Conservation (phyloP, 2,888 invertebrate species). For the Phytoseiulus persimilis region DNA sequence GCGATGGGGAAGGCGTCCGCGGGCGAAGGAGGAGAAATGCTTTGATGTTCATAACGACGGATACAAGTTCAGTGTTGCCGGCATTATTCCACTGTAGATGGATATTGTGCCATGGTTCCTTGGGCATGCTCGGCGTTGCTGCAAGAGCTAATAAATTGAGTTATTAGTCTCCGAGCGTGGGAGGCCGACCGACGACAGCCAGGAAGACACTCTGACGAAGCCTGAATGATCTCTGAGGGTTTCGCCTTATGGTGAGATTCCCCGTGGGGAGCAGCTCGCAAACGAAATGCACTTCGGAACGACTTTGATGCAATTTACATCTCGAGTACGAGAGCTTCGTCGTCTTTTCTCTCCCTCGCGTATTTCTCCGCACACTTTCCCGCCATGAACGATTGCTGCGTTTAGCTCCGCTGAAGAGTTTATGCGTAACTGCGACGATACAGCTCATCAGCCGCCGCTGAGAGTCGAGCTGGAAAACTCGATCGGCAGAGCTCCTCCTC, state of each 20-base stretch:
- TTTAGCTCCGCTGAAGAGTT: no score
- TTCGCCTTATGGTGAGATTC: neutral
- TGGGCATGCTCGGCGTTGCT: neutral
- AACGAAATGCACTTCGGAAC: no score
- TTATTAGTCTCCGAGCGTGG: neutral
- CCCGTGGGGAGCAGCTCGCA: neutral
- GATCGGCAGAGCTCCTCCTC: neutral
- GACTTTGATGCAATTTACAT: no score
- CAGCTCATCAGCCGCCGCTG: no score
- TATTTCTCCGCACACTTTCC: no score
- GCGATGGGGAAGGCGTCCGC: neutral
- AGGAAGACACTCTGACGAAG: neutral
- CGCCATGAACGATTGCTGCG: no score
- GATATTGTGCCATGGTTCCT: neutral
- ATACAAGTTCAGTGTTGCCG: neutral
- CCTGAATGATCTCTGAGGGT: neutral
- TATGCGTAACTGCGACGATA: no score
- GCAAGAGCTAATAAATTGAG: constrained; percentile 5
- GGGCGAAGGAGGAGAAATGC: neutral
- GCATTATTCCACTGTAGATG: neutral
- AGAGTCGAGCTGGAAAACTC: no score
- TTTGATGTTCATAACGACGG: neutral
- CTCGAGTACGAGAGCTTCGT: no score
- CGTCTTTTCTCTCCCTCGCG: no score
- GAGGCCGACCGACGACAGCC: neutral